phyloP scores from a whole-genome alignment of 2,113 vertebrate genomes.

The Caloenas nicobarica region DNA sequence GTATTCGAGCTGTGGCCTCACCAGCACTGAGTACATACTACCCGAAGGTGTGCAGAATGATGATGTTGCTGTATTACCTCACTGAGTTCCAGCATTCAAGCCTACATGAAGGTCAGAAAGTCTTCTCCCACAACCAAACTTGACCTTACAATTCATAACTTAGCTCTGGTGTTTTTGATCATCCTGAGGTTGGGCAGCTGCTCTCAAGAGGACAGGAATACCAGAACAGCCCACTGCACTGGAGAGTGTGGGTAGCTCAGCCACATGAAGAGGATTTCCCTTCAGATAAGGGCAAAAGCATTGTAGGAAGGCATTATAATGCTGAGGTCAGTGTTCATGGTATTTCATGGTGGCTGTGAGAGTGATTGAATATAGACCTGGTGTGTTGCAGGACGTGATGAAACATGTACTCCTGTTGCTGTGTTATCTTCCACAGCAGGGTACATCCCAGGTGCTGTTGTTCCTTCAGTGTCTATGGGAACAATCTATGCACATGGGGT shows the following conservation, averaged over 20 bases:
- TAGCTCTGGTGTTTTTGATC: neutral
- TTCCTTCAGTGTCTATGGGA: neutral
- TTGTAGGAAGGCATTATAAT: neutral
- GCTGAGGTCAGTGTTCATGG: neutral
- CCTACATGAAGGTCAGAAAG: neutral
- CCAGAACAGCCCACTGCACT: neutral
- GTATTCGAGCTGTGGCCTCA: no score
- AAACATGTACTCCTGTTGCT: neutral
- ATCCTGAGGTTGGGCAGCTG: neutral
- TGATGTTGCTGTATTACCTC: neutral
- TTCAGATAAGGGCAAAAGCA: neutral
- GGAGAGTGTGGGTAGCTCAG: neutral
- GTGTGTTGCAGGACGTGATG: neutral
- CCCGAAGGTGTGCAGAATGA: neutral
- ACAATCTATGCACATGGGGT: neutral
- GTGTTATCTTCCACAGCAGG: neutral
- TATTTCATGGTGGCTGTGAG: neutral
- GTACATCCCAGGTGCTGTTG: neutral
- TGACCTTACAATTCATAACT: neutral
- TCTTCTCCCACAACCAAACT: neutral
- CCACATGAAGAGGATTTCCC: neutral
- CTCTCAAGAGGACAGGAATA: neutral
- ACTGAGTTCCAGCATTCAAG: neutral
- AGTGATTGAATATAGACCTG: fast-evolving
- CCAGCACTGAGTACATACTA: no score